These are phyloP conservation scores for Saguinus midas DNA, from an alignment of 2,113 vertebrate genomes.

Conservation along the genomic window DNA sequence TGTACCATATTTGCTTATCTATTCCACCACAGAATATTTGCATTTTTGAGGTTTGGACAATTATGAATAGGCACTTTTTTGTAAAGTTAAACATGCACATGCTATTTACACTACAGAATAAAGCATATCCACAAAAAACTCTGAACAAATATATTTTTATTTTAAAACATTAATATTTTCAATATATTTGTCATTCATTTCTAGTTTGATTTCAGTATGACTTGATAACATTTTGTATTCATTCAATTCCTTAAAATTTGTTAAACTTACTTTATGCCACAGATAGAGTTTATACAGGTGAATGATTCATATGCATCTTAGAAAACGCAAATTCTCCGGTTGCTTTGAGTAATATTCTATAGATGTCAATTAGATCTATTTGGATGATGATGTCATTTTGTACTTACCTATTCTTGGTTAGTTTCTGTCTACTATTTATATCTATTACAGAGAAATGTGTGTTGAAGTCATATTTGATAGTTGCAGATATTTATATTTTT, in stretches of 20 bases:
- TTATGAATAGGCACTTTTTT: not conserved
- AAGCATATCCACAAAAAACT: not conserved
- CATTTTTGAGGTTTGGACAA: not conserved
- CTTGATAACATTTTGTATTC: not conserved
- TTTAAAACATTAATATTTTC: not conserved
- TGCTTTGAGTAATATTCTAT: not conserved
- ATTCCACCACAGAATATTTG: not conserved
- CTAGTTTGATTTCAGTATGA: not conserved
- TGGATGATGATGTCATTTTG: not conserved
- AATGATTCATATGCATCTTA: not conserved
- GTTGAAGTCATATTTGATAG: not conserved
- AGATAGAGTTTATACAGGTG: not conserved
- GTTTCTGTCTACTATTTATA: not conserved
- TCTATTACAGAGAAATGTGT: not conserved
- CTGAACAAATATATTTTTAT: not conserved
- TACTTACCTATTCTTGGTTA: not conserved
- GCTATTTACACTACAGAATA: not conserved
- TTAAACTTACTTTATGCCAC: not conserved
- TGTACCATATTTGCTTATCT: not conserved
- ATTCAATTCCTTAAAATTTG: not conserved
- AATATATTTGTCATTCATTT: not conserved
- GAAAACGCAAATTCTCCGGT: not conserved
- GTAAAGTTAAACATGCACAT: not conserved
- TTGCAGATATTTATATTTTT: not conserved
- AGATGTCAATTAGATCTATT: not conserved